phyloP scores from a whole-genome alignment of 2,113 vertebrate genomes.

The Chloropsis hardwickii region DNA sequence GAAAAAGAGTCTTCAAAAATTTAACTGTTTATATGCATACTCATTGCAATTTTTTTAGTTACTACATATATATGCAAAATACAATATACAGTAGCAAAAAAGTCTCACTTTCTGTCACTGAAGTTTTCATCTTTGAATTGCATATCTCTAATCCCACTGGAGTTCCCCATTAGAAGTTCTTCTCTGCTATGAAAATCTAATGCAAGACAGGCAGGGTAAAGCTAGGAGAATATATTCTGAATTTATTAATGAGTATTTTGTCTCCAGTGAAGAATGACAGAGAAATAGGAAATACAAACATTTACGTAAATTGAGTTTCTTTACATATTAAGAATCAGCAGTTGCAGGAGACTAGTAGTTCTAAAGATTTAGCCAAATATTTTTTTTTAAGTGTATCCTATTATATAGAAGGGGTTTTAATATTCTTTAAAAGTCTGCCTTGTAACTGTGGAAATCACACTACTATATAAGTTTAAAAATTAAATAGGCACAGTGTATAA shows the following conservation, averaged over 20 bases:
- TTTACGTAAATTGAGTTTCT: neutral
- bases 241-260: neutral
- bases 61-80: neutral
- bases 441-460: neutral
- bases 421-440: neutral
- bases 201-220: neutral
- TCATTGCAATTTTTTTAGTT: fast-evolving
- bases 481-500: neutral
- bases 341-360: neutral
- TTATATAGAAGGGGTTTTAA: neutral
- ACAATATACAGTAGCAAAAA: neutral
- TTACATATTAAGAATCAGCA: neutral
- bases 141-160: neutral
- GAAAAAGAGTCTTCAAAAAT: neutral
- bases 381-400: neutral
- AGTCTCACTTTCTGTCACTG: neutral
- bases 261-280: neutral
- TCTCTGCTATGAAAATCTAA: neutral
- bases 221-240: neutral
- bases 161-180: neutral
- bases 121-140: neutral
- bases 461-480: neutral
- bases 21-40: neutral
- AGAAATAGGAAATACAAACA: neutral
- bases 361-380: neutral